phyloP scores from a whole-genome alignment of 2,888 invertebrate species.

The Hirtodrosophila histrioides region DNA sequence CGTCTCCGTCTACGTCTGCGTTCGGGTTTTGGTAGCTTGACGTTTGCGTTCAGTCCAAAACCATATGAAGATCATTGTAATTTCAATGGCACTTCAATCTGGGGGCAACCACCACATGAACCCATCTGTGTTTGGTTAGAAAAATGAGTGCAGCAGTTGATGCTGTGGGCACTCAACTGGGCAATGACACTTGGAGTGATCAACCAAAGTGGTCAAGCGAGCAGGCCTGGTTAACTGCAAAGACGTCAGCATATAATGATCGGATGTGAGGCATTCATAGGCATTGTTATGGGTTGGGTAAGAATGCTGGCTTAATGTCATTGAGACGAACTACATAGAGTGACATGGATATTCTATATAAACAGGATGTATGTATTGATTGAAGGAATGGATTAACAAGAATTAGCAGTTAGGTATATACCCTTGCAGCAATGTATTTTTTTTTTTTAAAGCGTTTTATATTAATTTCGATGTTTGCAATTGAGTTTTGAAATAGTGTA shows the following conservation, averaged over 20 bases:
- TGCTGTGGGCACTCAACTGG: conserved; percentile 52
- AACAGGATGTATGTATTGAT: not conserved
- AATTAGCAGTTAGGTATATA: no score
- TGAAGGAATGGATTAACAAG: no score
- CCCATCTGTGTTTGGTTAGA: conserved; percentile 47
- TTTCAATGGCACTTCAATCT: conserved; percentile 73
- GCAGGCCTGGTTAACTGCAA: conserved; percentile 14
- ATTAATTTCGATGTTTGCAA: no score
- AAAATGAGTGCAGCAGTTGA: conserved; percentile 60
- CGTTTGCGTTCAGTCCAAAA: conserved; percentile 68
- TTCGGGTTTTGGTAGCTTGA: conserved; percentile 63
- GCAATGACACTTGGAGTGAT: conserved; percentile 73
- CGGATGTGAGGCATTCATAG: conserved; percentile 12
- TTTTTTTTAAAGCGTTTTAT: no score
- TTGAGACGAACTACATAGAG: conserved; percentile 1
- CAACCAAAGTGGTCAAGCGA: conserved; percentile 48
- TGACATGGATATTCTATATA: conserved; percentile 11
- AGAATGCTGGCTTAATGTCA: conserved; percentile 28
- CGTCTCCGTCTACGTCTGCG: conserved; percentile 14
- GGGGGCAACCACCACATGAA: conserved; percentile 57
- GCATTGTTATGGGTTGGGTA: conserved; percentile 20
- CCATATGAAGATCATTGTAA: conserved; percentile 77
- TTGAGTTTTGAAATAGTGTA: no score
- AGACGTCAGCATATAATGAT: not conserved
- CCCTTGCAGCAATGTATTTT: no score